Evolutionary conservation across 2,888 invertebrate species (phyloP), one percentile per base, ranked within the genome.

Genomic region (Protodeltote pygarga): DNA sequence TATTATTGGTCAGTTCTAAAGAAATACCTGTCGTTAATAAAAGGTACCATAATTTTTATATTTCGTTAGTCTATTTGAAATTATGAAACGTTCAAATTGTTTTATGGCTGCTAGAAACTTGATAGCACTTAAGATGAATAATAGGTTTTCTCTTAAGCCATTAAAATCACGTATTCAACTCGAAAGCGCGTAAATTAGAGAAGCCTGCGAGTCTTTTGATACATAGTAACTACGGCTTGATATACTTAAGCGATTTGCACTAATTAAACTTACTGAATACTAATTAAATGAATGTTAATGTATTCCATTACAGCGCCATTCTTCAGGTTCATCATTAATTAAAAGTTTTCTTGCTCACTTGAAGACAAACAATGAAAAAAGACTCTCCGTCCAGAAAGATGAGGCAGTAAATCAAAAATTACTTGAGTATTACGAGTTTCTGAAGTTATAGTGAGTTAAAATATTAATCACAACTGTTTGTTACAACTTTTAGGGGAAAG

Each of bases 401-500:
- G 5, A 13, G 32, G 15, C 33, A 29, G 25, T 46, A 28, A 39
- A 34, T 27, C 23, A 45, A 33, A 55, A 60, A 31, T 39, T 38
- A 50, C 50, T 49, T 41, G 16, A 1, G 13, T 34, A 46, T 44
- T 17, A 9, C 5, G 29, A 34, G 29, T 40, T 14, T 42, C 13
- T 40, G 24, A 40, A 58, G 37, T 46, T 17, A 37, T 35, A 51
- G 42, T 58, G 52, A n/a, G 60, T 61, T 70, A 64, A 64, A 73
- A 70, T 71, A 77, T 78, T 67, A 73, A 73, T 70, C 69, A 64
- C 45, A 64, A 65, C 49, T 64, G 60, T 69, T 66, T 71, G 44
- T 45, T 31, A 51, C 55, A 64, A 65, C 63, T 65, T 58, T 59
- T 57, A 64, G 54, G n/a, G 62, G 42, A 49, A 66, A 69, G 48